A percentile compares a stretch with the other conserved stretches of the same genome.
Conservation (phyloP, 2,888 invertebrate species). For the Cordilura impudica region DNA sequence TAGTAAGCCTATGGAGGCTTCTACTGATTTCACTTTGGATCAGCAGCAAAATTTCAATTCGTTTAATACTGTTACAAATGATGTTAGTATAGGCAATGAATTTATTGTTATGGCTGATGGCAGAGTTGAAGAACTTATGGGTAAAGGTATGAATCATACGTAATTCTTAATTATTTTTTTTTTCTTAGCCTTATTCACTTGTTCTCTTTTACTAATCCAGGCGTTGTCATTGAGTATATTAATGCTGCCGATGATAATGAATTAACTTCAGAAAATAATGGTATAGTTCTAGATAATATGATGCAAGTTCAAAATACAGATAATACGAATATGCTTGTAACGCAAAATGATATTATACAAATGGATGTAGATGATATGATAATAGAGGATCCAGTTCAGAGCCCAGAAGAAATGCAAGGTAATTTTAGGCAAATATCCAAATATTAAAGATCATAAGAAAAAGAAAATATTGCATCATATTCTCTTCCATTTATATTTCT, state of each 20-base stretch:
- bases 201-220: slow-evolving; percentile 46
- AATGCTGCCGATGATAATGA: slow-evolving; percentile 64
- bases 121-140: slow-evolving; percentile 69
- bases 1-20: not conserved
- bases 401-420: slow-evolving; percentile 38
- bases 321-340: slow-evolving; percentile 16
- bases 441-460: not conserved
- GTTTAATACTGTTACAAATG: slow-evolving; percentile 36
- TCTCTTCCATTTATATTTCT: not conserved
- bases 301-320: slow-evolving; percentile 48
- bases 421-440: slow-evolving; percentile 1
- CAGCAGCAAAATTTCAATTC: not conserved
- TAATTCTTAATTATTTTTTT: not conserved
- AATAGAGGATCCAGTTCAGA: slow-evolving; percentile 63
- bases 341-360: slow-evolving; percentile 35
- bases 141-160: slow-evolving; percentile 58
- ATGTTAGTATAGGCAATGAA: slow-evolving; percentile 70
- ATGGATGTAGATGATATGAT: slow-evolving; percentile 71
- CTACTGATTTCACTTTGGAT: slow-evolving; percentile 17
- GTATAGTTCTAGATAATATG: slow-evolving; percentile 55
- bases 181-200: not conserved
- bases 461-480: too few species aligned
- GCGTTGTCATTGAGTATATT: slow-evolving; percentile 73
- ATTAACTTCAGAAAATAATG: slow-evolving; percentile 56
- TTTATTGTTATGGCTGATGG: slow-evolving; percentile 73